Conservation (phyloP, 64 coral and sea anemone species). For the Porites lutea region DNA sequence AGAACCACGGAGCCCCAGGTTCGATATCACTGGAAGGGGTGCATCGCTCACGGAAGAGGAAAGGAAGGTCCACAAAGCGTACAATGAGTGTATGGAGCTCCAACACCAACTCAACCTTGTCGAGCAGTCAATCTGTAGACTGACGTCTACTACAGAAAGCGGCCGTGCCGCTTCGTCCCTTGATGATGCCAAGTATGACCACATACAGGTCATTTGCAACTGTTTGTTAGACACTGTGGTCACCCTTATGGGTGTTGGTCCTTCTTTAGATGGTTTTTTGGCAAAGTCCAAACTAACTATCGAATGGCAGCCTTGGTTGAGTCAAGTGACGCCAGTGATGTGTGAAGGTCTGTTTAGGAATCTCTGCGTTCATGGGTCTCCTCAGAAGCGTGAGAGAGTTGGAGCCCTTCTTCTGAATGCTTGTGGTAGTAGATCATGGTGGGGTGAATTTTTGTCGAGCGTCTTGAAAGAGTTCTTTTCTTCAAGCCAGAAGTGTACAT, state of each 20-base stretch:
- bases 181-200: constrained; percentile 67
- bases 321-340: constrained; percentile 56
- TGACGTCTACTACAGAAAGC: constrained; percentile 22
- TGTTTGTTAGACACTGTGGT: constrained; percentile 83
- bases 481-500: constrained; percentile 72
- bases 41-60: constrained; percentile 36
- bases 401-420: constrained; percentile 86
- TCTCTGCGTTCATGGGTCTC: constrained; percentile 87
- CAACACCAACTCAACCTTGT: constrained; percentile 92
- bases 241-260: constrained; percentile 60
- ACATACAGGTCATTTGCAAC: constrained; percentile 82
- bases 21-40: background rate
- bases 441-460: constrained; percentile 89
- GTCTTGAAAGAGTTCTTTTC: constrained; percentile 93
- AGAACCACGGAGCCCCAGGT: constrained; percentile 4
- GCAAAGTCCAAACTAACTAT: constrained; percentile 41
- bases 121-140: constrained; percentile 64
- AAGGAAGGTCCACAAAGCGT: constrained; percentile 83
- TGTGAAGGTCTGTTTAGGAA: constrained; percentile 92
- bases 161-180: background rate
- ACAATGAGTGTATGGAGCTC: constrained; percentile 82
- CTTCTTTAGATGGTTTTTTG: constrained; percentile 61
- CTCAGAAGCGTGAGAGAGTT: constrained; percentile 74
- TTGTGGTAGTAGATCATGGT: constrained; percentile 85
- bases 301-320: constrained; percentile 53